A percentile compares a stretch with the other conserved stretches of the same genome.
Conservation (phyloP, 92 coral and sea anemone species). For the Heliopora coerulea region DNA sequence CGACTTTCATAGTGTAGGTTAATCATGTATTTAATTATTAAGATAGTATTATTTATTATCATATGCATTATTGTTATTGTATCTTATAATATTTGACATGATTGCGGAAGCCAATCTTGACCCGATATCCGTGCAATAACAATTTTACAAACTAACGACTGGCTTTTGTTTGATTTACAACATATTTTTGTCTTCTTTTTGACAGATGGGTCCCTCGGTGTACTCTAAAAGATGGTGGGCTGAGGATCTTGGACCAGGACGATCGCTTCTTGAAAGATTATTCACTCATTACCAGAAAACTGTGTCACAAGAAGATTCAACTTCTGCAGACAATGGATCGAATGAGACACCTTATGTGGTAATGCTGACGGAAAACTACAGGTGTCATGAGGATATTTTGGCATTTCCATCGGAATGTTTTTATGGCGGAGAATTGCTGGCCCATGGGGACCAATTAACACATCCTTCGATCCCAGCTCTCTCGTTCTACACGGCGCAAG, state of each 20-base stretch:
- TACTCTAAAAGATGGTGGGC: conserved; percentile 46
- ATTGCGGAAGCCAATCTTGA: too few relatives aligned
- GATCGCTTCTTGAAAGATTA: conserved; percentile 80
- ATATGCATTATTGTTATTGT: too few relatives aligned
- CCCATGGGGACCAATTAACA: conserved; percentile 61
- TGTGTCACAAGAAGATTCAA: background rate
- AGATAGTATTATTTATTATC: too few relatives aligned
- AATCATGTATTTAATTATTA: too few relatives aligned
- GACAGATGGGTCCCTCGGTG: conserved; percentile 55
- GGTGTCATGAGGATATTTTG: conserved; percentile 74
- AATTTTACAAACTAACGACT: too few relatives aligned
- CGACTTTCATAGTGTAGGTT: too few relatives aligned
- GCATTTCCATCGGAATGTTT: conserved; percentile 73
- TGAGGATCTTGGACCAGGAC: conserved; percentile 57
- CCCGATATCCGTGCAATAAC: too few relatives aligned
- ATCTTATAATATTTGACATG: too few relatives aligned
- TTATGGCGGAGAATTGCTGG: conserved; percentile 69
- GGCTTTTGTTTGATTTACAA: too few relatives aligned
- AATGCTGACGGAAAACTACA: conserved; percentile 82
- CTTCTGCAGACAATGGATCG: background rate
- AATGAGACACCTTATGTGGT: conserved; percentile 47
- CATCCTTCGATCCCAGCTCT: conserved; percentile 69
- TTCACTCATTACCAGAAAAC: conserved; percentile 60
- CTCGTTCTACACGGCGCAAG: conserved; percentile 67
- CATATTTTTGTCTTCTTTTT: conserved; percentile 1